Percentiles rank a stretch among this genome's conserved stretches.
Evolutionary conservation across 2,888 invertebrate genomes (phyloP).

Genomic region (Drosophila tanythrix): DNA sequence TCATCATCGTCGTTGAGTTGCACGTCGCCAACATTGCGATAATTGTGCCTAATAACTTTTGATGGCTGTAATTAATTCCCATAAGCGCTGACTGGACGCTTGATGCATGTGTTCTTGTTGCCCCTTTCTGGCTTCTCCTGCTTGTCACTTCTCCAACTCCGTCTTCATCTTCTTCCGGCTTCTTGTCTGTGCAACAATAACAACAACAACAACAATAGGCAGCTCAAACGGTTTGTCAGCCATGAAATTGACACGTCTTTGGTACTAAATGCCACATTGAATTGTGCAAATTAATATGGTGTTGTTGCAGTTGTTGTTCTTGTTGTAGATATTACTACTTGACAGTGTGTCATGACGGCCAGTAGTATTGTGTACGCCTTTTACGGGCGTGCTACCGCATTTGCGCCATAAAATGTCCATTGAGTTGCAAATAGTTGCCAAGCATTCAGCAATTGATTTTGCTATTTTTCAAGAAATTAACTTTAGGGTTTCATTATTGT

Average conservation of each 20-base stretch:
- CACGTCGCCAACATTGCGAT: conserved; percentile 72
- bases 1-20: conserved; percentile 25
- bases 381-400: conserved; percentile 12
- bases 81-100: conserved; percentile 55
- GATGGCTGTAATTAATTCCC: conserved; percentile 80
- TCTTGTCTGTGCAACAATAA: conserved; percentile 6
- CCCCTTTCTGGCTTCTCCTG: neutral
- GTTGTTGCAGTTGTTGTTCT: conserved; percentile 31
- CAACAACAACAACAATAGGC: conserved; percentile 24
- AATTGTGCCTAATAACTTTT: conserved; percentile 81
- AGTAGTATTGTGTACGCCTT: neutral
- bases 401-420: conserved; percentile 9
- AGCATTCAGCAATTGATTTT: neutral
- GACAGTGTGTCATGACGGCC: neutral
- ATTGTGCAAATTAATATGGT: conserved; percentile 74
- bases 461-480: neutral
- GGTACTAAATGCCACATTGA: conserved; percentile 79
- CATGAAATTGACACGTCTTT: conserved; percentile 80
- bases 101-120: conserved; percentile 44
- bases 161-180: neutral
- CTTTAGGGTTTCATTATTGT: neutral
- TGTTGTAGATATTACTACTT: conserved; percentile 8
- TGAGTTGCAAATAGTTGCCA: neutral
- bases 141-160: neutral
- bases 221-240: conserved; percentile 70